Evolutionary conservation across 2,797 vertebrate genomes (phyloP), one percentile per base, ranked within the genome.

Genomic region (Knipowitschia caucasica): DNA sequence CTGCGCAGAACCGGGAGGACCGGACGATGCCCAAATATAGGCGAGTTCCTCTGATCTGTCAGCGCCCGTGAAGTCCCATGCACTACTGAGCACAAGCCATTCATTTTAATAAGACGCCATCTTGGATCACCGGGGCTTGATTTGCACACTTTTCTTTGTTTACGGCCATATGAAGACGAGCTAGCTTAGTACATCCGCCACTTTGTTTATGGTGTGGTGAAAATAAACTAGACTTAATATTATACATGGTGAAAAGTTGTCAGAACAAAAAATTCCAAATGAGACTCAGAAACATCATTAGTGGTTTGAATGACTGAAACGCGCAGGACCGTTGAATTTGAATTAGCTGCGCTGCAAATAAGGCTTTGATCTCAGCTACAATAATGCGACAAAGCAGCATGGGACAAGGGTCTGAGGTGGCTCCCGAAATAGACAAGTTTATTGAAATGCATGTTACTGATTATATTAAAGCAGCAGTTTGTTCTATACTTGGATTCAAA

Each of bases 351-450:
- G 18, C 34, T 29, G 18, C 25, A 46, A 46, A 49, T 20, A 34
- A 23, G 46, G 18, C 29, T 49, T 49, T 33, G 46, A 47, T 47
- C 45, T 47, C 27, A 12, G 10, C 30, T 47, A 47, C 31, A 17
- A 47, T 47, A 44, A 44, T 44, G 42, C 10, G 24, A 44, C 26
- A 24, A 33, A 12, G 29, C 29, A 9, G 17, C 18, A 2, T 49
- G 45, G 11, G 27, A 49, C 25, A 29, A 5, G 43, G n/a, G n/a
- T 27, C 11, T 26, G 24, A 44, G 42, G 25, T 46, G 44, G 26
- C 15, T 46, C 44, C 44, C 4, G 44, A 46, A 29, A 46, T 46
- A 18, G 8, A 39, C 39, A 24, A 7, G 12, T n/a, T 14, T 12
- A 42, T 42, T 42, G 23, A 42, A 3, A 42, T 42, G 39, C 5